phyloP scores from a whole-genome alignment of 1,140 invertebrate genomes.

The Brachionus sp. region DNA sequence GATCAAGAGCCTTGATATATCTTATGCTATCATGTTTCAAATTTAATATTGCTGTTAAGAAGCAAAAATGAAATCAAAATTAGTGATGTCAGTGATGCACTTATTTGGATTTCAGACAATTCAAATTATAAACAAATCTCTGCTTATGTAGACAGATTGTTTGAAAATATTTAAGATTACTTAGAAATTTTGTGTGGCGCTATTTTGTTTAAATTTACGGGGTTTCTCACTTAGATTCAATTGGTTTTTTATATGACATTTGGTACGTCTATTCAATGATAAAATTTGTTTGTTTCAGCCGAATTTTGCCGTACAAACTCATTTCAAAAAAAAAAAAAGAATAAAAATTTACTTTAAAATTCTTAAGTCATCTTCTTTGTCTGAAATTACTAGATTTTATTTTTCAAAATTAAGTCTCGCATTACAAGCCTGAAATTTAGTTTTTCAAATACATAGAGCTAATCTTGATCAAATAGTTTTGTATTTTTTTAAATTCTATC shows the following conservation, averaged over 20 bases:
- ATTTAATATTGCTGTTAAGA: neutral
- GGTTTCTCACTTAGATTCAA: slow-evolving; percentile 7
- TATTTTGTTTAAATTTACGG: neutral
- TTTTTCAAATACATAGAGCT: neutral
- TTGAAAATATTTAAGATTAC: slow-evolving; percentile 28
- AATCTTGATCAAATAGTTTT: neutral
- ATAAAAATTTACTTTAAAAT: slow-evolving; percentile 7
- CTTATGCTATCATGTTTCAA: neutral
- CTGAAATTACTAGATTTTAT: neutral
- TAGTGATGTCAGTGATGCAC: neutral
- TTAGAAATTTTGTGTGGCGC: slow-evolving; percentile 2
- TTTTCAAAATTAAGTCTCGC: neutral
- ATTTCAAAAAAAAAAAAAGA: neutral
- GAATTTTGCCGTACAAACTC: neutral
- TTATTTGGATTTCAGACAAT: slow-evolving; percentile 4
- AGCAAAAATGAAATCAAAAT: neutral
- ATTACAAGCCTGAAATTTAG: neutral
- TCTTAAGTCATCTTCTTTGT: neutral
- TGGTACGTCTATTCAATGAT: slow-evolving; percentile 14
- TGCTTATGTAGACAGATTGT: neutral
- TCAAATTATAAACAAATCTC: neutral
- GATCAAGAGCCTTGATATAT: neutral
- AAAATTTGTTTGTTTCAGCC: neutral
- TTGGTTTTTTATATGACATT: neutral
- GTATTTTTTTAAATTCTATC: neutral